Evolutionary conservation across 2,113 vertebrate species (phyloP), one percentile per base, ranked within the genome.

Genomic region (Ahaetulla prasina): DNA sequence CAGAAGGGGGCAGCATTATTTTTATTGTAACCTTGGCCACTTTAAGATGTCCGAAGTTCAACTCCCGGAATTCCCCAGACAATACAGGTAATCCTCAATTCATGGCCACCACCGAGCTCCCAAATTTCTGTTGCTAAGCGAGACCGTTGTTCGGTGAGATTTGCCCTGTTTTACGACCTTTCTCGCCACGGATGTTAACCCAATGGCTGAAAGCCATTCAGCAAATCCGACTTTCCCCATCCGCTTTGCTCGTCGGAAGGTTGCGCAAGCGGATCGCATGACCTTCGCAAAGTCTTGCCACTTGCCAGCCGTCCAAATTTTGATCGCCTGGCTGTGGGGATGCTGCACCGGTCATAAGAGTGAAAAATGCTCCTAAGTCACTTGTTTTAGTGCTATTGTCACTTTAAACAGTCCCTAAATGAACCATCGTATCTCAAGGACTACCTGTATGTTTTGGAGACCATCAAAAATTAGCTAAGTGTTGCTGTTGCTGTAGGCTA

Each of bases 1-100:
- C 30, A 74, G n/a, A 35, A 74, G n/a, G n/a, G 2, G n/a, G 0
- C 2, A 2, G 14, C 14, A 0, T 7, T 22, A 2, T 74, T 16
- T 74, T 74, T 35, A 18, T n/a, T n/a, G n/a, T n/a, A 74, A 74
- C 2, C 68, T n/a, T 35, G 68, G 68, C 14, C 14, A 74, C 30
- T 74, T 74, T 35, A 74, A 74, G 63, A 35, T 18, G 14, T 7
- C 14, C 0, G 16, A 7, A 74, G n/a, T 39, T 74, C n/a, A 20
- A 80, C 68, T 80, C 68, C 68, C 68, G 39, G 68, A 80, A 39
- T 39, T 80, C 68, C n/a, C 35, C 2, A 80, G n/a, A 18, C 16
- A 8, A 7, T 5, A n/a, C 60, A n/a, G 60, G 1, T 63, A 14
- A 14, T 14, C 60, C 57, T 27, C 9, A 8, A 60, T 1, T 27